Evolutionary conservation across 2,797 vertebrate genomes (phyloP).

Genomic region (Scomberomorus guttatus): DNA sequence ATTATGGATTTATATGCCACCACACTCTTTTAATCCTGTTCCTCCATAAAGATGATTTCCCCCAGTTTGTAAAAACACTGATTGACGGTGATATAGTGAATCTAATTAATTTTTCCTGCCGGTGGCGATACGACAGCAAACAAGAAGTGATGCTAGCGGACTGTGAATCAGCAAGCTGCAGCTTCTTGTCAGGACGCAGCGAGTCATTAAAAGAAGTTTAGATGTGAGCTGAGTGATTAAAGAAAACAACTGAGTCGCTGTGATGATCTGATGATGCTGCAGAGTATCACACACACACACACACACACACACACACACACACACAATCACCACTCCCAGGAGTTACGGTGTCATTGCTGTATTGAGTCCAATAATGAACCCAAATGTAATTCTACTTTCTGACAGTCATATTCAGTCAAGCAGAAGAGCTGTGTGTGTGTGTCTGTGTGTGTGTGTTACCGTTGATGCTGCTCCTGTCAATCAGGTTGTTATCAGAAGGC

Average conservation of each 20-base stretch:
- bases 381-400: constrained; percentile 19
- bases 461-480: constrained; percentile 94
- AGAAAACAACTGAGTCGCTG: constrained; percentile 16
- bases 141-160: constrained; percentile 16
- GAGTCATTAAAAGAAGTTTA: constrained; percentile 43
- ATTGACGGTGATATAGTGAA: constrained; percentile 39
- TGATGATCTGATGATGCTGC: constrained; percentile 41
- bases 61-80: constrained; percentile 28
- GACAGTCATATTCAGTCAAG: constrained; percentile 15
- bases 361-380: constrained; percentile 22
- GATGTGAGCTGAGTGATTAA: constrained; percentile 50
- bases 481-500: constrained; percentile 92
- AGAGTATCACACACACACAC: constrained; percentile 10
- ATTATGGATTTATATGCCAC: constrained; percentile 15
- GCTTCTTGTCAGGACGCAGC: background rate
- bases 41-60: constrained; percentile 13
- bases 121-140: background rate
- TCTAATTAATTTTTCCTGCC: constrained; percentile 36
- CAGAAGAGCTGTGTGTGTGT: constrained; percentile 8
- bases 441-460: constrained; percentile 80
- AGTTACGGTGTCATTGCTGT: constrained; percentile 1
- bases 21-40: constrained; percentile 11
- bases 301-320: background rate
- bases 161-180: constrained; percentile 26
- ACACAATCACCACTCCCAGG: background rate